Evolutionary conservation across 2,113 vertebrate genomes (phyloP).

Genomic region (Nerophis lumbriciformis): DNA sequence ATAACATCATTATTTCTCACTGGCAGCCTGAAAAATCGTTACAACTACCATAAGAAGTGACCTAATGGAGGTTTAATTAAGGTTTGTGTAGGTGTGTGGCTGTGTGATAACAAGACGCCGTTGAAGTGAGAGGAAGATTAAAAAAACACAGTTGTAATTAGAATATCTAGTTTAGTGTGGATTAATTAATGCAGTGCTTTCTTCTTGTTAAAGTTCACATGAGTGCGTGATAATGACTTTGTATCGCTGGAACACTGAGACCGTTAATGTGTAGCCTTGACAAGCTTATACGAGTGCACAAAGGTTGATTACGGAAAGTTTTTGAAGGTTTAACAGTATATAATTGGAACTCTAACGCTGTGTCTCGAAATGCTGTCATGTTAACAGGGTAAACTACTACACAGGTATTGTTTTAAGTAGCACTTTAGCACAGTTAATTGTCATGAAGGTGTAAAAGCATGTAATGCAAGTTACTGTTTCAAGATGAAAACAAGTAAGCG

Average conservation of each 20-base stretch:
- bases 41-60: conserved; percentile 26
- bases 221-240: conserved; percentile 23
- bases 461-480: no score
- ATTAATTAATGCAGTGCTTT: conserved; percentile 38
- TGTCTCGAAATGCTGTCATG: no score
- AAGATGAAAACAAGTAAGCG: no score
- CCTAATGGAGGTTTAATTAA: conserved; percentile 55
- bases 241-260: conserved; percentile 1
- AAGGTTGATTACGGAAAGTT: background rate
- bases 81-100: conserved; percentile 6
- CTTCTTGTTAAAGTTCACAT: conserved; percentile 27
- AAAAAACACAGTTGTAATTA: conserved; percentile 45
- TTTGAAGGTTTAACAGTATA: background rate
- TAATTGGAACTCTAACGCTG: no score
- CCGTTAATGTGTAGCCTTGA: background rate
- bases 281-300: conserved; percentile 4
- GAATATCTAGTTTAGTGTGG: conserved; percentile 28
- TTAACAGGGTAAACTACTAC: no score
- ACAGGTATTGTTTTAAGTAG: no score
- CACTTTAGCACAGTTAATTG: no score
- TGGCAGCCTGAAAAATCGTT: conserved; percentile 2
- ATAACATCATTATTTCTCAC: conserved; percentile 4
- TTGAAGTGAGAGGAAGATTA: conserved; percentile 14
- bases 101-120: conserved; percentile 7
- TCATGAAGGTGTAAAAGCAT: no score